Percentiles rank a stretch among this genome's conserved stretches.
Evolutionary conservation across 2,113 vertebrate species (phyloP).

Genomic region (Tachuris rubrigastra): DNA sequence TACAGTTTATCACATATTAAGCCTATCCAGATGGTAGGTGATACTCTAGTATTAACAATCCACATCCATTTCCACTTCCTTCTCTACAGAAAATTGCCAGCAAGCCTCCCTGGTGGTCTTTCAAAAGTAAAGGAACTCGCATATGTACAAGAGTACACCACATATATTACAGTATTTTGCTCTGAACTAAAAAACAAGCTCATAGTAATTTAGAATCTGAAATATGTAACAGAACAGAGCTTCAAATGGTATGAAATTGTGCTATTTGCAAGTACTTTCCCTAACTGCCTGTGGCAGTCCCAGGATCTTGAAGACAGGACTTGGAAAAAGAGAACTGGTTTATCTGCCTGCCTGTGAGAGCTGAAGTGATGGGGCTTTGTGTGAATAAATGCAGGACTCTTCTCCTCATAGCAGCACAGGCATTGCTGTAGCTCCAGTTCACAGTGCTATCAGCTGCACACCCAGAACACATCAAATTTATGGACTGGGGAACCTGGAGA

Average conservation of each 20-base stretch:
- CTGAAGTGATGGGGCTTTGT: neutral
- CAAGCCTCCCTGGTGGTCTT: conserved; percentile 13
- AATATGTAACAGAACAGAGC: neutral
- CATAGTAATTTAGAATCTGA: neutral
- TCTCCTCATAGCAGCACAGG: neutral
- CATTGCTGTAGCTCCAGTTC: neutral
- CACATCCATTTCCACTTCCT: conserved; percentile 12
- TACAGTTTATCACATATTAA: conserved; percentile 54
- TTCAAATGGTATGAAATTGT: neutral
- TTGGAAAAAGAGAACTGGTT: neutral
- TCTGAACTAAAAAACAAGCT: neutral
- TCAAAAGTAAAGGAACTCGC: neutral
- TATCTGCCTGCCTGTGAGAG: neutral
- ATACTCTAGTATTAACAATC: conserved; percentile 24
- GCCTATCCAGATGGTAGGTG: conserved; percentile 32
- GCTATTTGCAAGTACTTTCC: neutral
- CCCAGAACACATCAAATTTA: neutral
- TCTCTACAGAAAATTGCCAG: neutral
- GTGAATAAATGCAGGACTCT: neutral
- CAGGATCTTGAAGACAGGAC: neutral
- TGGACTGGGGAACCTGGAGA: neutral
- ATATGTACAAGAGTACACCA: neutral
- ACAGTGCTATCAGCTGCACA: neutral
- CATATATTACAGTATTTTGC: neutral
- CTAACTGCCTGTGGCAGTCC: neutral